A percentile compares a stretch with the other conserved stretches of the same genome.
Evolutionary conservation across 2,888 invertebrate genomes (phyloP).

Genomic region (Cerceris ruficornis): DNA sequence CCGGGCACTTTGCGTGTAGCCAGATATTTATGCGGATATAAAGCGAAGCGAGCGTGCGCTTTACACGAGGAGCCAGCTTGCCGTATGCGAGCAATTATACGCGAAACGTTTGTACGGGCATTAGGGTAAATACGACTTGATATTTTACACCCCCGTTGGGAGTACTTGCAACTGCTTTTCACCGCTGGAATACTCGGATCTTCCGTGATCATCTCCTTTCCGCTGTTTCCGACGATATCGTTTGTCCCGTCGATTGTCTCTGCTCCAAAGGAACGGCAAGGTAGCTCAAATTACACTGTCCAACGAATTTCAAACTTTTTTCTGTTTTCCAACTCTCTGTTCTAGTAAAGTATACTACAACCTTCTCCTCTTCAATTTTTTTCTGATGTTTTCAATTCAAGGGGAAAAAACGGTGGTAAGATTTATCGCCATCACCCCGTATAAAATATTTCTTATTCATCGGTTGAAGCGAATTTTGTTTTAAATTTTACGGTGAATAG

Average conservation of each 20-base stretch:
- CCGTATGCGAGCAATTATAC: constrained; percentile 25
- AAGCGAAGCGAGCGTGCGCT: constrained; percentile 30
- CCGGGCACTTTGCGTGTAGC: constrained; percentile 27
- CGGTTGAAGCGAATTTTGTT: no score
- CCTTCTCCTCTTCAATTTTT: no score
- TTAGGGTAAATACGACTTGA: constrained; percentile 20
- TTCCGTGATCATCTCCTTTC: not conserved
- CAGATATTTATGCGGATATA: constrained; percentile 41
- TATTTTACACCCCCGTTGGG: constrained; percentile 9
- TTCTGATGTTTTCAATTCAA: no score
- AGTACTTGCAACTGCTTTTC: constrained; percentile 23
- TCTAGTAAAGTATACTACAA: no score
- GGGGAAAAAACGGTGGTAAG: no score
- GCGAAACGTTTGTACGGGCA: constrained; percentile 14
- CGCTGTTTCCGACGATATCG: constrained; percentile 1
- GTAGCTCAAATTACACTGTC: no score
- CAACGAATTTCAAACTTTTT: no score
- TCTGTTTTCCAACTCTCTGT: no score
- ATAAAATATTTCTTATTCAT: no score
- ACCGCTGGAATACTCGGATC: constrained; percentile 17
- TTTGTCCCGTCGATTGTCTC: constrained; percentile 52
- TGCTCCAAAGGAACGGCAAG: no score
- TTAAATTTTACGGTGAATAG: no score
- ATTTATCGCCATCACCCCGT: no score
- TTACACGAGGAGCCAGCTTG: constrained; percentile 13